phyloP scores from a whole-genome alignment of 2,113 vertebrate species.

The Rynchops niger region DNA sequence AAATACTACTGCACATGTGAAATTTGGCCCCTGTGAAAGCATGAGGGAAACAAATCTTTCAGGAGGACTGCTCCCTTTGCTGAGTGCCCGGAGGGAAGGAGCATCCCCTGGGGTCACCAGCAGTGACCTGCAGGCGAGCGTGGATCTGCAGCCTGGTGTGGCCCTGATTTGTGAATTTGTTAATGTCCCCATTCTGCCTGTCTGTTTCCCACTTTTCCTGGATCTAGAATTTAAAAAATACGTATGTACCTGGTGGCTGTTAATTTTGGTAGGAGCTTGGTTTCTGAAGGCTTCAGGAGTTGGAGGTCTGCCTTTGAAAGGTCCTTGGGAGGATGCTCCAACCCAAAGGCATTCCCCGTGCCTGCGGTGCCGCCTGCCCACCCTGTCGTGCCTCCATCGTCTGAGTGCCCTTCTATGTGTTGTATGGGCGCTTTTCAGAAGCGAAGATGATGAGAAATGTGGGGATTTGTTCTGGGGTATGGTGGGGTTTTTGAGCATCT shows the following conservation, averaged over 20 bases:
- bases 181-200: neutral
- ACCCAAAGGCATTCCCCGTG: fast-evolving
- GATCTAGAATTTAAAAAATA: neutral
- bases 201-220: neutral
- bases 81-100: neutral
- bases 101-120: neutral
- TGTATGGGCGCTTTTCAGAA: fast-evolving
- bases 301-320: fast-evolving
- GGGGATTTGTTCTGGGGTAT: neutral
- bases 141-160: neutral
- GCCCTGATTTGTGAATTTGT: fast-evolving
- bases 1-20: neutral
- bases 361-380: neutral
- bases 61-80: neutral
- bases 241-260: neutral
- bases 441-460: fast-evolving
- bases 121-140: fast-evolving
- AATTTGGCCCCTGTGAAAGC: neutral
- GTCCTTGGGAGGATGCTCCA: neutral
- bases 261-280: neutral
- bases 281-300: neutral
- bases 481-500: neutral
- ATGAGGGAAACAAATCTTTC: neutral
- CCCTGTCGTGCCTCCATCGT: fast-evolving
- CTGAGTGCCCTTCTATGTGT: neutral